phyloP scores from a whole-genome alignment of 2,113 vertebrate species.

The Cathartes aura region DNA sequence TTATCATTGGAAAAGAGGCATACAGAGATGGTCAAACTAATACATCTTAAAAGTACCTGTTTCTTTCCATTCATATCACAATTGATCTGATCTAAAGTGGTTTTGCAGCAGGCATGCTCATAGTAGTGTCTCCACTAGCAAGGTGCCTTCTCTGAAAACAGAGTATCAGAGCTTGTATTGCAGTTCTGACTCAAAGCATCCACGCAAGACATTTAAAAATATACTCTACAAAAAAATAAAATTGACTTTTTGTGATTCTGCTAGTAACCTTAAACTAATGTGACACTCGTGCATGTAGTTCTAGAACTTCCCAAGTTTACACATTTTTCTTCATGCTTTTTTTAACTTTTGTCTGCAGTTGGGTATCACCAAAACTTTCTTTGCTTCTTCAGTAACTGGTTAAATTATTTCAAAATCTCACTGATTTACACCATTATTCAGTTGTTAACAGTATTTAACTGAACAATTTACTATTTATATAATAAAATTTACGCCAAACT shows the following conservation, averaged over 20 bases:
- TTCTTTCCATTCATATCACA: not conserved
- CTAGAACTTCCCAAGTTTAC: not conserved
- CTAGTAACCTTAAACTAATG: rapidly evolving
- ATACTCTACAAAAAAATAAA: not conserved
- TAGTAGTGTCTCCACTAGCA: not conserved
- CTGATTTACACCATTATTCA: not conserved
- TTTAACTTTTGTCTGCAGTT: not conserved
- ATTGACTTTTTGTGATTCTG: not conserved
- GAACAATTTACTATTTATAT: not conserved
- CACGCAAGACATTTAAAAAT: not conserved
- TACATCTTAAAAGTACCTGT: not conserved
- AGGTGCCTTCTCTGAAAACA: not conserved
- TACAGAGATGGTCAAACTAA: not conserved
- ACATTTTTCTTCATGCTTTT: rapidly evolving
- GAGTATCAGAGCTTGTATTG: not conserved
- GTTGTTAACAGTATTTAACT: not conserved
- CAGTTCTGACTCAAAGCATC: not conserved
- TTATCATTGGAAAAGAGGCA: not conserved
- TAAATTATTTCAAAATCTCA: not conserved
- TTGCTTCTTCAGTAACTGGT: not conserved
- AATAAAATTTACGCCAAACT: constrained; percentile 19
- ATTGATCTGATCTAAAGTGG: not conserved
- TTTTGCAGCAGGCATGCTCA: not conserved
- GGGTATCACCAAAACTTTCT: not conserved
- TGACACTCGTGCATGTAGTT: not conserved